Evolutionary conservation across 2,888 invertebrate species (phyloP).

Genomic region (Drosophila longiperda): DNA sequence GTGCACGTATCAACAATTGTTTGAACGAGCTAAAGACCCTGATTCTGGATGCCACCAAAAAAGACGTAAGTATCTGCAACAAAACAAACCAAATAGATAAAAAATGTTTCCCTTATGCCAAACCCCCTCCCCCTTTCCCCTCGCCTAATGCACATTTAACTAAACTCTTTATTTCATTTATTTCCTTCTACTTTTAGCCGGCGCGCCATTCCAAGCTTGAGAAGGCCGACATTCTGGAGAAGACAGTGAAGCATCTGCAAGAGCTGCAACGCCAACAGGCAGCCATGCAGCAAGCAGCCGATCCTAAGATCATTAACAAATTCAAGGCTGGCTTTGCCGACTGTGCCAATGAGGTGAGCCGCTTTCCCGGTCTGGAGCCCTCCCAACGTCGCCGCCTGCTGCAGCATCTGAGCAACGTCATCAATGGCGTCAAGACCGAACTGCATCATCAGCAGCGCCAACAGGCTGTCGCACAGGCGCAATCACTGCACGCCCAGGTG

Average conservation of each 20-base stretch:
- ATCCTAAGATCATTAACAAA: constrained; percentile 93
- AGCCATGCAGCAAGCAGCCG: constrained; percentile 92
- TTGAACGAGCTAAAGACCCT: constrained; percentile 94
- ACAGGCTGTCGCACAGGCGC: constrained; percentile 69
- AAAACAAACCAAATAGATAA: too few relatives aligned
- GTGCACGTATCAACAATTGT: constrained; percentile 95
- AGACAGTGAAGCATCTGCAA: constrained; percentile 97
- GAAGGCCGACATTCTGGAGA: constrained; percentile 97
- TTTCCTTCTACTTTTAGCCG: constrained; percentile 88
- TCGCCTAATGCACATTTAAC: neutral
- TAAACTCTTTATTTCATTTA: constrained; percentile 21
- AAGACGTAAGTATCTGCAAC: constrained; percentile 91
- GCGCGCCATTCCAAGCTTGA: constrained; percentile 97
- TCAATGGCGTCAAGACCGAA: constrained; percentile 85
- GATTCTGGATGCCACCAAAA: constrained; percentile 93
- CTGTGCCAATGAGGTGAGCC: constrained; percentile 93
- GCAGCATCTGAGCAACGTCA: constrained; percentile 91
- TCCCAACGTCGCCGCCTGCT: constrained; percentile 90
- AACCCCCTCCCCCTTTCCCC: neutral
- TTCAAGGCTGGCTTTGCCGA: constrained; percentile 95
- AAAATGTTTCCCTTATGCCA: neutral
- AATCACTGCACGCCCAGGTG: constrained; percentile 86
- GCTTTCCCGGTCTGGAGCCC: constrained; percentile 91
- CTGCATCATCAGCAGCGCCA: constrained; percentile 83
- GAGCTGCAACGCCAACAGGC: constrained; percentile 94